phyloP scores from a whole-genome alignment of 1,140 invertebrate species.

The Stegodyphus mimosarum region DNA sequence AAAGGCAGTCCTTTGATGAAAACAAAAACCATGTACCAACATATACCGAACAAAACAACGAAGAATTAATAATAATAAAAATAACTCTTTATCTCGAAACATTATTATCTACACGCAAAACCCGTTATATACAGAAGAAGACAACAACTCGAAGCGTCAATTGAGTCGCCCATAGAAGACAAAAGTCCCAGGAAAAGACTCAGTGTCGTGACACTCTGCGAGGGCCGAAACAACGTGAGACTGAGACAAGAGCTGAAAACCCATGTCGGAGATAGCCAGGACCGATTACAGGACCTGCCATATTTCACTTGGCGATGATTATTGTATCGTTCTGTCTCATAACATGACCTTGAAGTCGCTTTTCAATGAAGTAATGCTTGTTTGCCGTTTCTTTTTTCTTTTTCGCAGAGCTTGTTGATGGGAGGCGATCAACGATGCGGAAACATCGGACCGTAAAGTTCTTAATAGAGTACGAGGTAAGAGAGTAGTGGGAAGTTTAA shows the following conservation, averaged over 20 bases:
- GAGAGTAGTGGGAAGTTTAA: too few species aligned
- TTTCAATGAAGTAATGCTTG: constrained; percentile 27
- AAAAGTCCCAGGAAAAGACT: neutral
- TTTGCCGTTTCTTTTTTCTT: neutral
- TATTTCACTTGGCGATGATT: constrained; percentile 28
- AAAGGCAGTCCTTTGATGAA: too few species aligned
- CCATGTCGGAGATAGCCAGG: constrained; percentile 2
- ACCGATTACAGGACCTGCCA: constrained; percentile 15
- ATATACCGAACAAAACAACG: neutral
- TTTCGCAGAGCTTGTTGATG: neutral
- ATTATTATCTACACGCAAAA: neutral
- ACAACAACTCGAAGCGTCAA: too few species aligned
- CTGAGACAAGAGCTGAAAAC: neutral
- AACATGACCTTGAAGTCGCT: constrained; percentile 20
- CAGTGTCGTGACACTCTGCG: neutral
- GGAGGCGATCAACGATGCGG: constrained; percentile 25
- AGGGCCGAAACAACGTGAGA: neutral
- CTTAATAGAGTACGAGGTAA: neutral
- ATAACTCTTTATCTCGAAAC: neutral
- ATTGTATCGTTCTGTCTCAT: constrained; percentile 12
- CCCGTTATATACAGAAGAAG: too few species aligned
- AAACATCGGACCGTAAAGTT: constrained; percentile 32
- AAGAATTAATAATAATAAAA: neutral
- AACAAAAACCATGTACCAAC: neutral
- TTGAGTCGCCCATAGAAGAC: neutral